Evolutionary conservation across 2,113 vertebrate species (phyloP), one percentile per base, ranked within the genome.

Genomic region (Felis catus): DNA sequence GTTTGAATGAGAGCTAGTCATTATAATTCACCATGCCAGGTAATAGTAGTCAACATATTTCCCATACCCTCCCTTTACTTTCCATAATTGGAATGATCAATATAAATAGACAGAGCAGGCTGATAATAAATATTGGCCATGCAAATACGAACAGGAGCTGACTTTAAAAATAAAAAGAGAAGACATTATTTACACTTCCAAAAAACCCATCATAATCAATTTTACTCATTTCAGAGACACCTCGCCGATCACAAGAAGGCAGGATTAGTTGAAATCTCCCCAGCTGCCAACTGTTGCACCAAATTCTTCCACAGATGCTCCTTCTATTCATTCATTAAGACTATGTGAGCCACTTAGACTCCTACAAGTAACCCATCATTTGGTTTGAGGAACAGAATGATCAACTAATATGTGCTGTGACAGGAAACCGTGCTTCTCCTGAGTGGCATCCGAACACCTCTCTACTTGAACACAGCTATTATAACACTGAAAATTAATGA

Each of bases 291-390:
- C 0, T 18, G 58, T 91, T 96, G 29, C 91, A 96, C 73, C 45
- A 97, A 97, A 61, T 94, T 80, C 89, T 98, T 95, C 91, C 98
- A 79, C 91, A 98, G 91, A 97, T 97, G 97, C 89, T 97, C 51
- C 63, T 95, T 71, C 85, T 96, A 95, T 98, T 97, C 97, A 85
- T 61, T 78, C 79, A 95, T 96, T 98, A 97, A 98, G 94, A 98
- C 65, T 92, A 86, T 95, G 88, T 98, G 94, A 98, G 83, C 80
- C 94, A 98, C 97, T 98, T 96, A 96, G 95, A 80, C 93, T 94
- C 90, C 95, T 98, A 92, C 45, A 96, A 82, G 85, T 86, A 97
- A 83, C 71, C 41, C 95, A 94, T 98, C 65, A 83, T 85, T 58
- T 97, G 68, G 85, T 97, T 95, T 97, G 89, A 98, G 70, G 81